Conservation (phyloP, 2,888 invertebrate species). For the Pherbina coryleti region DNA sequence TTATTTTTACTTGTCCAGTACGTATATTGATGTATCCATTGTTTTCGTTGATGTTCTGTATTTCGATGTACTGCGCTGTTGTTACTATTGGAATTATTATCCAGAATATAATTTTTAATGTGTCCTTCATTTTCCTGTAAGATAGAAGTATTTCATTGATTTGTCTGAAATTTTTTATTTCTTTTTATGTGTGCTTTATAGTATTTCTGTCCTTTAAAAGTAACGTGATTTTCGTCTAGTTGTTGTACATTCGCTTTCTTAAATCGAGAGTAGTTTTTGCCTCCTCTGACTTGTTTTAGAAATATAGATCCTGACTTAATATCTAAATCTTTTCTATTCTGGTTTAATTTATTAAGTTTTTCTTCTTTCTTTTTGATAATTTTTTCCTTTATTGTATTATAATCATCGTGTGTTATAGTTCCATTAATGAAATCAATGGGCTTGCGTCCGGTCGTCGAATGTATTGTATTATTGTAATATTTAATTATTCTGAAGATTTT, state of each 20-base stretch:
- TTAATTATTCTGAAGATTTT: not conserved
- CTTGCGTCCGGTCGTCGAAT: not conserved
- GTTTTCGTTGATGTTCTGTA: conserved; percentile 19
- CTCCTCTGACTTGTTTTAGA: conserved; percentile 4
- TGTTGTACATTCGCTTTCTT: not conserved
- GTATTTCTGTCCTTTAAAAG: no score
- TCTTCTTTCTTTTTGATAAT: not conserved
- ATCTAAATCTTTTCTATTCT: not conserved
- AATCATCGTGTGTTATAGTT: not conserved
- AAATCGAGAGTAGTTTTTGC: not conserved
- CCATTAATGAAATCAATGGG: not conserved
- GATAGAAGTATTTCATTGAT: not conserved
- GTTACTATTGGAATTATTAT: not conserved
- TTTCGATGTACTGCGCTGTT: not conserved
- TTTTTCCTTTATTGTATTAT: no score
- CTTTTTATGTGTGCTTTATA: not conserved
- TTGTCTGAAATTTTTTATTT: not conserved
- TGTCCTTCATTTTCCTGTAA: not conserved
- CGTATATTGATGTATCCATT: conserved; percentile 28
- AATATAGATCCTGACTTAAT: not conserved
- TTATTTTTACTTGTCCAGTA: conserved; percentile 13
- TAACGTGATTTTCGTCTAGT: not conserved
- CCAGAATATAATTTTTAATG: not conserved
- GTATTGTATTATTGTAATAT: no score
- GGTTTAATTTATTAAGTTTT: not conserved